These are phyloP conservation scores for Mythimna vitellina DNA, from an alignment of 2,888 invertebrate genomes.

Conservation along the genomic window DNA sequence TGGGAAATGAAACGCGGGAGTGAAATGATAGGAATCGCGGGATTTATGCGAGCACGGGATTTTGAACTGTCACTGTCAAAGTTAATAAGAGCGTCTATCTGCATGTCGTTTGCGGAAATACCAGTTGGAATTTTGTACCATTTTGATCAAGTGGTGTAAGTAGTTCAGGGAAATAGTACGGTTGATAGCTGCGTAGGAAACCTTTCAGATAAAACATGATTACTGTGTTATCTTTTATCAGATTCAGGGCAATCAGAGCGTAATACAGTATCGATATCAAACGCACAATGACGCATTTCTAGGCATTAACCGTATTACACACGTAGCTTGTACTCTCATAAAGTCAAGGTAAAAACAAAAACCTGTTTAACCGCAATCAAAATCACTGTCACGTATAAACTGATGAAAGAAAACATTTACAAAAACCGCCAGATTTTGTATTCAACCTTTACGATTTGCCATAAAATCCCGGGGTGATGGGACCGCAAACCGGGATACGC, in stretches of 20 bases:
- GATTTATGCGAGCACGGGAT: slow-evolving; percentile 17
- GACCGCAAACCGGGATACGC: slow-evolving; percentile 4
- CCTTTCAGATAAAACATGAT: slow-evolving; percentile 24
- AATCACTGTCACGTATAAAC: slow-evolving; percentile 36
- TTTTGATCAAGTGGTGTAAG: neutral
- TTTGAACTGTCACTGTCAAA: slow-evolving; percentile 16
- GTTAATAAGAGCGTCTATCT: neutral
- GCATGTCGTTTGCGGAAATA: slow-evolving; percentile 3
- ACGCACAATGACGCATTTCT: slow-evolving; percentile 18
- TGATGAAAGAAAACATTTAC: slow-evolving; percentile 44
- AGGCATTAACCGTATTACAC: slow-evolving; percentile 14
- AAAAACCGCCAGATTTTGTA: slow-evolving; percentile 27
- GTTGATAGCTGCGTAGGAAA: neutral
- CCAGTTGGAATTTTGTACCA: neutral
- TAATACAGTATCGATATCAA: slow-evolving; percentile 24
- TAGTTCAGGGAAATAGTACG: neutral
- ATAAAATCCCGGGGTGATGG: slow-evolving; percentile 41
- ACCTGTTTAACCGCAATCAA: slow-evolving; percentile 24
- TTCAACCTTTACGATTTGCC: slow-evolving; percentile 43
- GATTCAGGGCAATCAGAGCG: slow-evolving; percentile 37
- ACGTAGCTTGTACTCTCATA: slow-evolving; percentile 3
- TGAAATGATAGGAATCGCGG: slow-evolving; percentile 15
- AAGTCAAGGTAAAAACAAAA: slow-evolving; percentile 9
- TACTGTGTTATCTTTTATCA: slow-evolving; percentile 37
- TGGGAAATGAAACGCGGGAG: slow-evolving; percentile 38